Base-by-base conservation (phyloP, 1,140 invertebrate species). In the Popillia japonica region DNA sequence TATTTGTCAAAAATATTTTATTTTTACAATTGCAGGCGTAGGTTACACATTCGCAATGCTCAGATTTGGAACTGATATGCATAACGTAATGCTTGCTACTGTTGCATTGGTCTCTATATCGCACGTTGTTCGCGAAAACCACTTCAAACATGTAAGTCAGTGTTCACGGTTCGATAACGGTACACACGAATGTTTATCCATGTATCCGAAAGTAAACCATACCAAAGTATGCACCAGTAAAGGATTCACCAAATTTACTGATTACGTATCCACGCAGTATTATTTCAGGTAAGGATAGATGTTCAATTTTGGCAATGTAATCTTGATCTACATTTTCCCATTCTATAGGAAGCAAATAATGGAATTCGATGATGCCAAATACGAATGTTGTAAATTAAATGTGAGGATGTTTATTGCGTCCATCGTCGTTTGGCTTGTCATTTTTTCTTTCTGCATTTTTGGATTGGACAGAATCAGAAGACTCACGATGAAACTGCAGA, bases 11-110 rank as follows among this genome's bases (percentile, higher is more conserved):
- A n/a, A n/a, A n/a, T n/a, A n/a, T n/a, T n/a, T n/a, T n/a, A n/a
- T n/a, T n/a, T 68, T 68, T 68, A 7, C 14, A 61, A 40, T 72
- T 72, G 23, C 22, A 72, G 64, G 64, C 27, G n/a, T 72, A 20
- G 64, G 64, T 14, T 55, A 55, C 17, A 55, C 14, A 6, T n/a
- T 55, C 6, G 48, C 11, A 6, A 6, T 55, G 0, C 9, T 55
- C 14, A 14, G 48, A 55, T 55, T 55, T n/a, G 14, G 3, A n/a
- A n/a, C n/a, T 4, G 48, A 55, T n/a, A 55, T n/a, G n/a, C 48
- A 55, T 14, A 55, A n/a, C 17, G 48, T 55, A 55, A 14, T 55
- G 9, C 14, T 55, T n/a, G 14, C 14, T n/a, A n/a, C 9, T 17
- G 0, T 55, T n/a, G 48, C 48, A n/a, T n/a, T 55, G 48, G 4